phyloP scores from a whole-genome alignment of 2,797 vertebrate species.

The Saguinus oedipus region DNA sequence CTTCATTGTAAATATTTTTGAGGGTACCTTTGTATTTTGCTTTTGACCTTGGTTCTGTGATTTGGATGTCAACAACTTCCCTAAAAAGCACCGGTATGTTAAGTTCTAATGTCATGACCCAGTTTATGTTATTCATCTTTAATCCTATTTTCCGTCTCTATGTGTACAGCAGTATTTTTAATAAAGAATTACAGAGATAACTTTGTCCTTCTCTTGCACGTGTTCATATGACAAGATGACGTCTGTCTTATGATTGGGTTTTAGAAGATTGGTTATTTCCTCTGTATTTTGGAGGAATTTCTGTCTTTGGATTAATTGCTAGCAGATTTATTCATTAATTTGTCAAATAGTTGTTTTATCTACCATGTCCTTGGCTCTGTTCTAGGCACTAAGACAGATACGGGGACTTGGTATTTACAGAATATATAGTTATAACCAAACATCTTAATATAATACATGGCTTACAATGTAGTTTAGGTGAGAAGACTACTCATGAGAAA shows the following conservation, averaged over 20 bases:
- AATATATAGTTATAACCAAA: neutral
- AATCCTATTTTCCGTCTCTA: slow-evolving; percentile 95
- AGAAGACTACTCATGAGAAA: neutral
- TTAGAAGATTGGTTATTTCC: neutral
- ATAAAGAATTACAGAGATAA: slow-evolving; percentile 96
- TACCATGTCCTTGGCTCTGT: neutral
- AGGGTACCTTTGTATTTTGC: slow-evolving; percentile 85
- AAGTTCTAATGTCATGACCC: slow-evolving; percentile 86
- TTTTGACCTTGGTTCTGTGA: slow-evolving; percentile 85
- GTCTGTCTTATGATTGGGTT: neutral
- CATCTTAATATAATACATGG: neutral
- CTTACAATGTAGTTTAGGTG: neutral
- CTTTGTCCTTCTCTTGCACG: slow-evolving; percentile 20
- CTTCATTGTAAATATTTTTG: slow-evolving; percentile 87
- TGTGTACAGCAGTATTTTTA: slow-evolving; percentile 99
- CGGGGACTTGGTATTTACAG: neutral
- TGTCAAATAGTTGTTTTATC: neutral
- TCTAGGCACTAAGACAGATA: neutral
- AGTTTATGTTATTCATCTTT: slow-evolving; percentile 86
- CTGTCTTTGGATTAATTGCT: slow-evolving; percentile 23
- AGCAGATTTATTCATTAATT: neutral
- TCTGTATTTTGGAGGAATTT: neutral
- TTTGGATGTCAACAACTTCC: slow-evolving; percentile 85
- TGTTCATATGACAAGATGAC: neutral
- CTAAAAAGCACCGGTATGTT: slow-evolving; percentile 87